phyloP scores from a whole-genome alignment of 2,113 vertebrate genomes.

The Mirounga angustirostris region DNA sequence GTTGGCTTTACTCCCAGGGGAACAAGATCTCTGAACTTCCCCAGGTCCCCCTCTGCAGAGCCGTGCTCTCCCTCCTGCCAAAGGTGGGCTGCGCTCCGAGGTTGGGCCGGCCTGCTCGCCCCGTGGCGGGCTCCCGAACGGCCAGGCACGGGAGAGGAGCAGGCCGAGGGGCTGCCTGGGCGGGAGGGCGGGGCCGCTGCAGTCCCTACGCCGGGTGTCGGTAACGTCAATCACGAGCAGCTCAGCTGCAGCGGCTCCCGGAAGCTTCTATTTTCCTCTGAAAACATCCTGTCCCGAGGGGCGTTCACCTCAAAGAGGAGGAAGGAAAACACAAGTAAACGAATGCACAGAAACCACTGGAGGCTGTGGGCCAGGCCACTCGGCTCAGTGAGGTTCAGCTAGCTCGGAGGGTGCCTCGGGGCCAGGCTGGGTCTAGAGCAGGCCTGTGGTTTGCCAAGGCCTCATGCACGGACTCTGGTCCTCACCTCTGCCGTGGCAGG shows the following conservation, averaged over 20 bases:
- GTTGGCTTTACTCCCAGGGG: background rate
- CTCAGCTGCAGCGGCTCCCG: conserved; percentile 84
- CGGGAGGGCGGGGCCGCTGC: background rate
- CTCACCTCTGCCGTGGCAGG: background rate
- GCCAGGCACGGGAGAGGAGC: background rate
- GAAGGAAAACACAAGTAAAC: conserved; percentile 69
- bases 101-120: background rate
- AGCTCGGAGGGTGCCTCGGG: background rate
- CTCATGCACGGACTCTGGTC: background rate
- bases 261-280: conserved; percentile 88
- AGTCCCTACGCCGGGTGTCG: background rate
- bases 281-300: conserved; percentile 89
- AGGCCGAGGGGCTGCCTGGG: background rate
- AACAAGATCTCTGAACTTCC: background rate
- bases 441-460: conserved; percentile 72
- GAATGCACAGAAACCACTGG: conserved; percentile 75
- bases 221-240: conserved; percentile 47
- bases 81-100: background rate
- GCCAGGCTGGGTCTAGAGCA: conserved; percentile 6
- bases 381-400: conserved; percentile 36
- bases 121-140: background rate
- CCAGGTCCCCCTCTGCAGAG: background rate
- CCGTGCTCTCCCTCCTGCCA: background rate
- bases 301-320: conserved; percentile 84
- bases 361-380: conserved; percentile 43